Evolutionary conservation across 2,888 invertebrate genomes (phyloP).

Genomic region (Bugula neritina): DNA sequence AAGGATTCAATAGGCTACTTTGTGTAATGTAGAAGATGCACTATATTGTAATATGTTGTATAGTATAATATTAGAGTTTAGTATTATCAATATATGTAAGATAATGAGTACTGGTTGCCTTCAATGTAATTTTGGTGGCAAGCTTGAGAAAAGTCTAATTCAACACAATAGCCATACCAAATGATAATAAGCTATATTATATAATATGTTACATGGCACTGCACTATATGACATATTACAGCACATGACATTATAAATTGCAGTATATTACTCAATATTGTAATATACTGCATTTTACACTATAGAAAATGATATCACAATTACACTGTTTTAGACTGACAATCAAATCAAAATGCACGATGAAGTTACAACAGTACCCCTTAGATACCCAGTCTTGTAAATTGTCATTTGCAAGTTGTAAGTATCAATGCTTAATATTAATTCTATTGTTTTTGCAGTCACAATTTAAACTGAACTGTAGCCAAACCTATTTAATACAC

Average conservation of each 20-base stretch:
- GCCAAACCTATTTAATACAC: too few relatives aligned
- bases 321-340: slow-evolving; percentile 61
- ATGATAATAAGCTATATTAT: neutral
- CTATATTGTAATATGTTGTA: too few relatives aligned
- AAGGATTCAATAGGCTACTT: too few relatives aligned
- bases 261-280: neutral
- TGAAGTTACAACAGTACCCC: slow-evolving; percentile 77
- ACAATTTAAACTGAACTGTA: neutral
- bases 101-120: too few relatives aligned
- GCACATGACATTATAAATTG: neutral
- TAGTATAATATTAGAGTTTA: too few relatives aligned
- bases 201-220: too few relatives aligned
- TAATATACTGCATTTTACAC: neutral
- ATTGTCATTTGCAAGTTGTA: too few relatives aligned
- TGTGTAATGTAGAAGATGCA: too few relatives aligned
- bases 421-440: neutral
- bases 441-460: neutral
- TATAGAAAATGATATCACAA: neutral
- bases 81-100: too few relatives aligned
- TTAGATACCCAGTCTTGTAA: slow-evolving; percentile 78
- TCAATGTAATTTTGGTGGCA: too few relatives aligned
- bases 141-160: neutral
- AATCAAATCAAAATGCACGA: slow-evolving; percentile 75
- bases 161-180: neutral
- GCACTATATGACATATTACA: too few relatives aligned